Percentiles rank a stretch among this genome's conserved stretches.
phyloP scores from a whole-genome alignment of 1,140 invertebrate genomes.

The Micrasema minimum region DNA sequence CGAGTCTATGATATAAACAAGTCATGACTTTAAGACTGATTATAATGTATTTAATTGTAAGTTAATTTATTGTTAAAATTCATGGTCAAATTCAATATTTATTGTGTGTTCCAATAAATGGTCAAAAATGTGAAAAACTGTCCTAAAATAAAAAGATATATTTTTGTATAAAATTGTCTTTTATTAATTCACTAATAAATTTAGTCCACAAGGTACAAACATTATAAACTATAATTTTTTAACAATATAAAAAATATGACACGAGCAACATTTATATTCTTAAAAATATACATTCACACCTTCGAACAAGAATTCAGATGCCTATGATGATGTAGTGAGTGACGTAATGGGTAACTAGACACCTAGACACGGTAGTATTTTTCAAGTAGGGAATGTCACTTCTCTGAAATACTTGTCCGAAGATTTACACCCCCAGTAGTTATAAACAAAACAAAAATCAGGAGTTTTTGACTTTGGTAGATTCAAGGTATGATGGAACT shows the following conservation, averaged over 20 bases:
- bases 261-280: background rate
- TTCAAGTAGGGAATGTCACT: too few species aligned
- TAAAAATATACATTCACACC: too few species aligned
- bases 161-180: constrained; percentile 14
- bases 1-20: constrained; percentile 10
- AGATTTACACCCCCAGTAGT: too few species aligned
- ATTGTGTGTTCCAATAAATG: constrained; percentile 8
- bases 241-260: constrained; percentile 23
- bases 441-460: too few species aligned
- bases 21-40: constrained; percentile 14
- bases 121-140: constrained; percentile 21
- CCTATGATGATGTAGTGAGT: too few species aligned
- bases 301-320: too few species aligned
- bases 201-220: background rate
- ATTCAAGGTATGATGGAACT: too few species aligned
- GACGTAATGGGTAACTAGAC: too few species aligned
- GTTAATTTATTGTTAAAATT: constrained; percentile 25
- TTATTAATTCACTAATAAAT: background rate
- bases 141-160: constrained; percentile 13
- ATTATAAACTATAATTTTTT: constrained; percentile 11
- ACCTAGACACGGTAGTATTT: too few species aligned
- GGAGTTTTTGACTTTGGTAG: too few species aligned
- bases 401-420: too few species aligned
- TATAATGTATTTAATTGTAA: constrained; percentile 11
- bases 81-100: constrained; percentile 8